These are phyloP conservation scores for Ianthella basta DNA, from an alignment of 37 sponge, comb jelly and placozoan genomes.

Conservation along the genomic window DNA sequence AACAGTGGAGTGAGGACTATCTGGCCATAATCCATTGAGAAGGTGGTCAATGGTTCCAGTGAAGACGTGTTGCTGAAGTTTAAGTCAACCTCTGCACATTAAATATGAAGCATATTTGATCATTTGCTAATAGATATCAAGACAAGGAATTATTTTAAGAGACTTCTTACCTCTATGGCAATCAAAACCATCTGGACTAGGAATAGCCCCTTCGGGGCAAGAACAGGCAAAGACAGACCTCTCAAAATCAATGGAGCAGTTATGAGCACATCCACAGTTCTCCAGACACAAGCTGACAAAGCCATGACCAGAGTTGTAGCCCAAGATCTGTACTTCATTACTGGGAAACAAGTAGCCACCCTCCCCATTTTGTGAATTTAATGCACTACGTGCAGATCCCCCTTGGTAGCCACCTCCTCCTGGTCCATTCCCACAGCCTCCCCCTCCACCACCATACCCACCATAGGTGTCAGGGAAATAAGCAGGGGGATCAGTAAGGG, in stretches of 20 bases:
- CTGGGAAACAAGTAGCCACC: constrained; percentile 22
- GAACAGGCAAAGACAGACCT: constrained; percentile 18
- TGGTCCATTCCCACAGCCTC: constrained; percentile 44
- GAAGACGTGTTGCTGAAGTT: no score
- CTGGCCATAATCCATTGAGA: no score
- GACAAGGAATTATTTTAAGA: not conserved
- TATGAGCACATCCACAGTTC: constrained; percentile 35
- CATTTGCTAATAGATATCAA: no score
- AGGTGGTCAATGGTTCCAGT: no score
- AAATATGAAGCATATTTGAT: not conserved
- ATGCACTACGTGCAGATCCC: not conserved
- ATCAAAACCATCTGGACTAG: constrained; percentile 40
- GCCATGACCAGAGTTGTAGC: constrained; percentile 15
- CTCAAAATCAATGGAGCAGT: constrained; percentile 22
- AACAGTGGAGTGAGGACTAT: no score
- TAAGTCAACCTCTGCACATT: no score
- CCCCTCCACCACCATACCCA: constrained; percentile 54
- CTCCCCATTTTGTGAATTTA: not conserved
- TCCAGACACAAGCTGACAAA: constrained; percentile 6
- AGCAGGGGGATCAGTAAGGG: not conserved
- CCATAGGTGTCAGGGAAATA: constrained; percentile 15
- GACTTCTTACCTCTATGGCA: constrained; percentile 38
- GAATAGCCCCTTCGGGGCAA: not conserved
- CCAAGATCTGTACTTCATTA: not conserved
- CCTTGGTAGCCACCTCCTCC: constrained; percentile 48